Evolutionary conservation across 64 coral and sea anemone genomes (phyloP).

Genomic region (Acropora tenuis): DNA sequence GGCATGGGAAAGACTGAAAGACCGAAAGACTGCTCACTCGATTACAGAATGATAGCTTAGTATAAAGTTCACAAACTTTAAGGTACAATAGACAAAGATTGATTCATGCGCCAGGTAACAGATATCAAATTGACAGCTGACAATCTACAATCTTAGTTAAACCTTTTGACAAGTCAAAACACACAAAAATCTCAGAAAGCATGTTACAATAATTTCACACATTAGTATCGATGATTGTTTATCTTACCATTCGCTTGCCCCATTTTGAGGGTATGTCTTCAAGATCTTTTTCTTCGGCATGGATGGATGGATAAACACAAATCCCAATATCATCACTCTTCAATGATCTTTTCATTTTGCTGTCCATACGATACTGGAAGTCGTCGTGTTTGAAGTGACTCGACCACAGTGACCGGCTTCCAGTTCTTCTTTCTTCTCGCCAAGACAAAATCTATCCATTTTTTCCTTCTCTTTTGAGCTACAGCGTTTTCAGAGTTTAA

Average conservation of each 20-base stretch:
- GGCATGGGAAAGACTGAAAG: background rate
- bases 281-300: too few relatives aligned
- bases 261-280: too few relatives aligned
- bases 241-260: too few relatives aligned
- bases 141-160: background rate
- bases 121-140: background rate
- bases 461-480: slow-evolving; percentile 11
- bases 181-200: background rate
- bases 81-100: background rate
- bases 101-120: background rate
- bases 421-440: background rate
- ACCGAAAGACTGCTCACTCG: background rate
- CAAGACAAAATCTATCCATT: slow-evolving; percentile 49
- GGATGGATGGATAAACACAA: too few relatives aligned
- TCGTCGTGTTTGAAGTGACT: slow-evolving; percentile 49
- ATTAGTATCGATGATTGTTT: too few relatives aligned
- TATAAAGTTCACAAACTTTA: background rate
- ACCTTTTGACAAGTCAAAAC: slow-evolving; percentile 24
- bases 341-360: slow-evolving; percentile 25
- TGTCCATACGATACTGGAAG: background rate
- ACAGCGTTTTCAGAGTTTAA: slow-evolving; percentile 11
- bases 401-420: slow-evolving; percentile 45
- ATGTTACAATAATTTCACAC: too few relatives aligned
- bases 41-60: slow-evolving; percentile 10
- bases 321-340: too few relatives aligned